Percentiles rank a stretch among this genome's conserved stretches.
These are phyloP conservation scores for Apodemus agrarius DNA, from an alignment of 2,797 vertebrate genomes.

Conservation along the genomic window DNA sequence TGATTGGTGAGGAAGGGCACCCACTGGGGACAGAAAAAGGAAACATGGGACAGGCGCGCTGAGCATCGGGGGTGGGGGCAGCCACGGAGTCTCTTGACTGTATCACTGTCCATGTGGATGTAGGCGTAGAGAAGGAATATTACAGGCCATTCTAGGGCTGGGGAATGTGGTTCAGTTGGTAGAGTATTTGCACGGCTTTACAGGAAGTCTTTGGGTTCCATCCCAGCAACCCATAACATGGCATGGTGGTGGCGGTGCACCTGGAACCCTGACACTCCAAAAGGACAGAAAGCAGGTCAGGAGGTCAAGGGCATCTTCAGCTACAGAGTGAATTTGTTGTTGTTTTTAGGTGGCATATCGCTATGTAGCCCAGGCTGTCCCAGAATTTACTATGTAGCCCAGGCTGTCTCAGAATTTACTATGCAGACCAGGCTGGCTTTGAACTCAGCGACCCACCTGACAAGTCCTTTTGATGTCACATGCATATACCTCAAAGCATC, in stretches of 20 bases:
- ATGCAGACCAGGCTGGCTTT: neutral
- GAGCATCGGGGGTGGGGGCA: rapidly evolving
- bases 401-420: neutral
- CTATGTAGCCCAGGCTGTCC: neutral
- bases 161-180: neutral
- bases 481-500: neutral
- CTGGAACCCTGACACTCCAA: neutral
- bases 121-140: neutral
- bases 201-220: neutral
- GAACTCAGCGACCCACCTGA: neutral
- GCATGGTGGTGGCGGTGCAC: neutral
- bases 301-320: neutral
- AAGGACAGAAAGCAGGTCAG: neutral
- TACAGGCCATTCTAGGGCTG: neutral
- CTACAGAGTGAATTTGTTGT: neutral
- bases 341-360: too few relatives aligned
- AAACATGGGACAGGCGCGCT: neutral
- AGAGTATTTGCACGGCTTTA: neutral
- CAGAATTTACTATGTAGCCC: neutral
- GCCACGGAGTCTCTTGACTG: rapidly evolving
- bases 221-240: neutral
- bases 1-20: neutral
- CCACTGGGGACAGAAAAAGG: neutral
- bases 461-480: neutral
- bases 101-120: neutral